Percentiles rank a stretch among this genome's conserved stretches.
These are phyloP conservation scores for Paramormyrops kingsleyae DNA, from an alignment of 2,113 vertebrate genomes.

Conservation along the genomic window DNA sequence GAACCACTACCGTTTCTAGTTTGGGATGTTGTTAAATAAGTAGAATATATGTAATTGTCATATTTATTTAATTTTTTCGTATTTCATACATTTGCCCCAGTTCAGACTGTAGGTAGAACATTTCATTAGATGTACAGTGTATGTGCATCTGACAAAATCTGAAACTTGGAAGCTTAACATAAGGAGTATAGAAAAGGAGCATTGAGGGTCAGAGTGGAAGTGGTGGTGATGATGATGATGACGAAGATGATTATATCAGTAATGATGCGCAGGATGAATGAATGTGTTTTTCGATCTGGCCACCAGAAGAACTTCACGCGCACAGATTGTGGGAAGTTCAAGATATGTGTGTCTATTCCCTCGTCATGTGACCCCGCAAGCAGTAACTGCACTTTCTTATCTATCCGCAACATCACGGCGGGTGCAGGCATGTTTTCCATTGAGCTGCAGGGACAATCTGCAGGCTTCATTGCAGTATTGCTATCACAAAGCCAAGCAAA, in stretches of 20 bases:
- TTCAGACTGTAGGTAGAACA: neutral
- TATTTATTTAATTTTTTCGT: neutral
- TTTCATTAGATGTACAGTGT: neutral
- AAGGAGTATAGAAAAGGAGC: no score
- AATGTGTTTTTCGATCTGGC: neutral
- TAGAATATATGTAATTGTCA: neutral
- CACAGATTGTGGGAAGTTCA: neutral
- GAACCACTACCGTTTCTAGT: neutral
- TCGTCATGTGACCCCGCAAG: neutral
- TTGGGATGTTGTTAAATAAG: neutral
- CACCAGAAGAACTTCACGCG: neutral
- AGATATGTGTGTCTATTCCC: neutral
- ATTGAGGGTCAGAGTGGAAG: neutral
- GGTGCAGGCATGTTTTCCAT: neutral
- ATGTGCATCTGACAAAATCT: neutral
- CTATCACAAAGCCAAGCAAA: neutral
- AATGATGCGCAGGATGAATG: neutral
- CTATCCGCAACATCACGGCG: neutral
- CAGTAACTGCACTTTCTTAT: neutral
- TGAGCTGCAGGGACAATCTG: neutral
- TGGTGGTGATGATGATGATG: neutral
- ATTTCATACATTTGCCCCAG: neutral
- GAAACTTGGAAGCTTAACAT: no score
- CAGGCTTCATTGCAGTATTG: neutral
- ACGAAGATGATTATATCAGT: neutral